phyloP scores from a whole-genome alignment of 2,113 vertebrate species.

The Gulo gulo region DNA sequence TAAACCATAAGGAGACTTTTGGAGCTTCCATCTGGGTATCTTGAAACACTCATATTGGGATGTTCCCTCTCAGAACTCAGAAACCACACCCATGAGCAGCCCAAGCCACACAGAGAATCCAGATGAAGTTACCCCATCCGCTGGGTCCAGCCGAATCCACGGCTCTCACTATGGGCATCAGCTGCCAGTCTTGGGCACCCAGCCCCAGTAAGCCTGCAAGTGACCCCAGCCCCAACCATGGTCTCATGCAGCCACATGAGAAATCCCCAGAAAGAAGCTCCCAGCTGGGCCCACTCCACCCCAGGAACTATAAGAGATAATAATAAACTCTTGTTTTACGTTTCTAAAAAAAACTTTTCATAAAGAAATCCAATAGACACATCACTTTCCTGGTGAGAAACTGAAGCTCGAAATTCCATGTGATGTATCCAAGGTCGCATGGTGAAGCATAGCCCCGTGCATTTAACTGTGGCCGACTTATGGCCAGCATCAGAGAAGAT shows the following conservation, averaged over 20 bases:
- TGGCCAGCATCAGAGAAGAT: background rate
- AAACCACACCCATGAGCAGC: background rate
- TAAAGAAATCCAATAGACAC: background rate
- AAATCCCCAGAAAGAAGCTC: background rate
- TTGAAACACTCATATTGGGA: background rate
- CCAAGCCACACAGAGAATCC: background rate
- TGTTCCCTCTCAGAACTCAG: background rate
- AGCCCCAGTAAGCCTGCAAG: background rate
- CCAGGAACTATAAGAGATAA: background rate
- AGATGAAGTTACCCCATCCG: rapidly evolving
- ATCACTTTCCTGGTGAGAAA: background rate
- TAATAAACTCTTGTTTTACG: background rate
- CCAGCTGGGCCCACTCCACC: background rate
- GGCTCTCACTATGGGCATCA: background rate
- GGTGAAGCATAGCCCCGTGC: background rate
- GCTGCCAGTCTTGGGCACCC: background rate
- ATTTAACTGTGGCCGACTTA: background rate
- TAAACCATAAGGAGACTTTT: background rate
- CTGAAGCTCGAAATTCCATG: background rate
- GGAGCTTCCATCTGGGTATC: background rate
- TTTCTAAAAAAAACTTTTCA: background rate
- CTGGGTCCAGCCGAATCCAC: background rate
- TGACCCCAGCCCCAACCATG: background rate
- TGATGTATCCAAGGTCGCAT: background rate
- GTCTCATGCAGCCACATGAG: background rate